Percentiles rank a stretch among this genome's conserved stretches.
phyloP scores from a whole-genome alignment of 2,888 invertebrate genomes.

The Sarcophaga subvicina region DNA sequence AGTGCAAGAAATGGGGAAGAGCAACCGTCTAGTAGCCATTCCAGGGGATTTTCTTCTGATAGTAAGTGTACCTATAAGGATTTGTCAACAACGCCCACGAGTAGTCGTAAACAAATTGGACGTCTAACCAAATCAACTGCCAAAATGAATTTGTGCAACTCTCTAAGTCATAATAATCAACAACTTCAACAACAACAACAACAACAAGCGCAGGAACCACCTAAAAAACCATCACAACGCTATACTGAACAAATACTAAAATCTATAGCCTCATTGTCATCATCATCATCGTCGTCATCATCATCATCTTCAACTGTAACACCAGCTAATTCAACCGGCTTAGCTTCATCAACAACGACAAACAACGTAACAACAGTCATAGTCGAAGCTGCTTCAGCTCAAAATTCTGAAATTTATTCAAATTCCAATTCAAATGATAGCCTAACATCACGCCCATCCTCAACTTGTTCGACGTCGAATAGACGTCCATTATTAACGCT shows the following conservation, averaged over 20 bases:
- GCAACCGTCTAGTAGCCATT: slow-evolving; percentile 76
- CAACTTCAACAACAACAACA: slow-evolving; percentile 65
- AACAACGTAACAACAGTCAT: slow-evolving; percentile 70
- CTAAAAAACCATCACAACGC: slow-evolving; percentile 53
- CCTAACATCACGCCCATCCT: slow-evolving; percentile 71
- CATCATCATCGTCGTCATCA: slow-evolving; percentile 55
- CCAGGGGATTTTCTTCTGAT: slow-evolving; percentile 77
- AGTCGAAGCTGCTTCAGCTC: slow-evolving; percentile 70
- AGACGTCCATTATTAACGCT: slow-evolving; percentile 59
- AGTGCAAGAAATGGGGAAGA: slow-evolving; percentile 73
- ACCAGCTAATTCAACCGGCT: slow-evolving; percentile 4
- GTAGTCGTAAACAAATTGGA: slow-evolving; percentile 79
- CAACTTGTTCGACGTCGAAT: slow-evolving; percentile 70
- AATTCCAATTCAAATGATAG: slow-evolving; percentile 81
- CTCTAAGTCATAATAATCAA: slow-evolving; percentile 74
- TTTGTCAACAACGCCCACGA: slow-evolving; percentile 80
- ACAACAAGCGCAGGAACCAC: slow-evolving; percentile 58
- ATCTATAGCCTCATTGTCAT: slow-evolving; percentile 38
- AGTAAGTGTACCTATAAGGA: slow-evolving; percentile 81
- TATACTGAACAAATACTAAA: slow-evolving; percentile 61
- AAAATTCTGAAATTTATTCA: slow-evolving; percentile 74
- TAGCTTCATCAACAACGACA: slow-evolving; percentile 14
- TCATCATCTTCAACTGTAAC: slow-evolving; percentile 26
- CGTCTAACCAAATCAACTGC: slow-evolving; percentile 81
- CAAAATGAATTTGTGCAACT: slow-evolving; percentile 80